Conservation (phyloP, 1,140 invertebrate genomes). For the Heliconius nattereri region DNA sequence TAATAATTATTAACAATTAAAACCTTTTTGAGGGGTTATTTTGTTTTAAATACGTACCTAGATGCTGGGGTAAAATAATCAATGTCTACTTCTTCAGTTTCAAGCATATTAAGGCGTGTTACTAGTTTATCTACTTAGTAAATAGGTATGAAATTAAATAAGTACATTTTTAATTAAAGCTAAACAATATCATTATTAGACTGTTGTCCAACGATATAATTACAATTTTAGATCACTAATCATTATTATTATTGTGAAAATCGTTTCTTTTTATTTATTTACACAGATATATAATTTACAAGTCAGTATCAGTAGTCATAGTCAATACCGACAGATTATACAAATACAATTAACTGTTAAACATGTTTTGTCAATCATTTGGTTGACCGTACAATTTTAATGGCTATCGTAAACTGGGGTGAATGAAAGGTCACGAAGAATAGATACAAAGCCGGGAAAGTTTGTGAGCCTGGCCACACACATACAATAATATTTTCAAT, state of each 20-base stretch:
- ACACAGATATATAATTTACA: neutral
- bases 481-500: too few species aligned
- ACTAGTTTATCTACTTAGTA: neutral
- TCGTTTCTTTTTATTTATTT: neutral
- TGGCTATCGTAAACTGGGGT: too few species aligned
- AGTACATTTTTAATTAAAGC: neutral
- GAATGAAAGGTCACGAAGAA: too few species aligned
- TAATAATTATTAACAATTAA: neutral
- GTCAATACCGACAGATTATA: too few species aligned
- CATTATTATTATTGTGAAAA: neutral
- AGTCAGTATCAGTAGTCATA: too few species aligned
- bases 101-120: constrained; percentile 56
- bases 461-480: too few species aligned
- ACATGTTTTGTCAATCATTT: too few species aligned
- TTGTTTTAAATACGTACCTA: constrained; percentile 46
- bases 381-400: too few species aligned
- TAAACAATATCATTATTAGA: neutral
- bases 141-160: neutral
- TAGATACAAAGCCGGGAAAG: too few species aligned
- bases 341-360: too few species aligned
- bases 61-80: constrained; percentile 70
- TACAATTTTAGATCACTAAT: neutral
- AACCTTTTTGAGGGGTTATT: neutral
- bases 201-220: neutral
- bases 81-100: constrained; percentile 69